Conservation (phyloP, 2,888 invertebrate genomes). For the Drosophila melanosoma region DNA sequence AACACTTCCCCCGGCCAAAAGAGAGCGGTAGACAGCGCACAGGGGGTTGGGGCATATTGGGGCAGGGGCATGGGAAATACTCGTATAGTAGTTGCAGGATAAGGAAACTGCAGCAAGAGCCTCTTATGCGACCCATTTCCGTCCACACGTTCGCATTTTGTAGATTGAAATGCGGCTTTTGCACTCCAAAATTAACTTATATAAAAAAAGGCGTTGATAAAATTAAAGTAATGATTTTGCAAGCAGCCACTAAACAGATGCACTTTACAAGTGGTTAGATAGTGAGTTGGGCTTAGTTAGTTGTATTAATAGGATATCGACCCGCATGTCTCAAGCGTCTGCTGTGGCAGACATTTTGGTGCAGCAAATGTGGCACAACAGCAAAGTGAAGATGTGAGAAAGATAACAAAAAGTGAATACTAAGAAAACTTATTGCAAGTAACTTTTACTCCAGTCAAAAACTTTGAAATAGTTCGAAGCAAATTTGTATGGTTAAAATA, state of each 20-base stretch:
- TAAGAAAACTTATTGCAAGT: background rate
- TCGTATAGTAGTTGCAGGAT: constrained; percentile 31
- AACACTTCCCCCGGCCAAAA: constrained; percentile 47
- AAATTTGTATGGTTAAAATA: background rate
- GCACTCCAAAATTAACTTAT: constrained; percentile 62
- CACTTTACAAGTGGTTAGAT: constrained; percentile 2
- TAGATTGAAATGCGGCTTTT: constrained; percentile 54
- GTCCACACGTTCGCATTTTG: constrained; percentile 12
- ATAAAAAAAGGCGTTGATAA: constrained; percentile 34
- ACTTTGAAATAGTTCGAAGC: background rate
- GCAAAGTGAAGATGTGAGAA: constrained; percentile 16
- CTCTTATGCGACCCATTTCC: constrained; percentile 61
- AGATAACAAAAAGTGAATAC: background rate
- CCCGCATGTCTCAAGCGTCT: constrained; percentile 5
- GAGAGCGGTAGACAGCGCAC: background rate
- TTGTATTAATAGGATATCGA: constrained; percentile 42
- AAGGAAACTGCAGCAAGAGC: constrained; percentile 46
- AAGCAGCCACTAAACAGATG: constrained; percentile 1
- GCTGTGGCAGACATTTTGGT: constrained; percentile 1
- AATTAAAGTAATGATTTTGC: constrained; percentile 41
- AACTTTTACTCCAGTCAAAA: background rate
- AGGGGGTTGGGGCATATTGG: constrained; percentile 5
- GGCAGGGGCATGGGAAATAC: background rate
- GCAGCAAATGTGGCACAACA: constrained; percentile 17
- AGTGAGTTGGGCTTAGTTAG: background rate